Evolutionary conservation across 2,113 vertebrate genomes (phyloP).

Genomic region (Tragelaphus scriptus): DNA sequence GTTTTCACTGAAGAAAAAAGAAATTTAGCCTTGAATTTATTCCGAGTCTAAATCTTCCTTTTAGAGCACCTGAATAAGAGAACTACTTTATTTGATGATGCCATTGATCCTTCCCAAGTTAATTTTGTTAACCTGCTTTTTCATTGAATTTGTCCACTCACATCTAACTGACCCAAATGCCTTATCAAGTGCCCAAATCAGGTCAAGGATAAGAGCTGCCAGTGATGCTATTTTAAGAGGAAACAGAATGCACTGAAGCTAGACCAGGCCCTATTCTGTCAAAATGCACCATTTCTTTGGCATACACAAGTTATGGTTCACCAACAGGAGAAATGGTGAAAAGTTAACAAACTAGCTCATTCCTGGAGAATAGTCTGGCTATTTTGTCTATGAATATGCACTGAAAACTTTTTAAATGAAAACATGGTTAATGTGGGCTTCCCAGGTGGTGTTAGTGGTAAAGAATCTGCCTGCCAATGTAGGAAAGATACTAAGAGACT

Average conservation of each 20-base stretch:
- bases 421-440: slow-evolving; percentile 63
- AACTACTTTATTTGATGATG: not conserved
- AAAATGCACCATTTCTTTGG: slow-evolving; percentile 14
- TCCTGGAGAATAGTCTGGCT: slow-evolving; percentile 55
- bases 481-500: not conserved
- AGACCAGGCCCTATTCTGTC: slow-evolving; percentile 34
- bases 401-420: slow-evolving; percentile 77
- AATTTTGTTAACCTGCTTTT: slow-evolving; percentile 8
- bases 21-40: not conserved
- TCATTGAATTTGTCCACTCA: slow-evolving; percentile 4
- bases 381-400: slow-evolving; percentile 60
- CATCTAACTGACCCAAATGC: not conserved
- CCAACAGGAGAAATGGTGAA: slow-evolving; percentile 45
- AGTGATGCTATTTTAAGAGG: slow-evolving; percentile 26
- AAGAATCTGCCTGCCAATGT: not conserved
- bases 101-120: not conserved
- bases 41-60: not conserved
- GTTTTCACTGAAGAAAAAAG: not conserved
- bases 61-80: not conserved
- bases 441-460: not conserved
- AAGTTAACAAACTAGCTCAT: slow-evolving; percentile 16
- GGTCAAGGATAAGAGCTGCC: slow-evolving; percentile 16
- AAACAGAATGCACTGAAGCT: not conserved
- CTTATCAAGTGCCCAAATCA: slow-evolving; percentile 20
- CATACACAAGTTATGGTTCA: not conserved